phyloP scores from a whole-genome alignment of 2,888 invertebrate genomes.

The Ypsolopha scabrella region DNA sequence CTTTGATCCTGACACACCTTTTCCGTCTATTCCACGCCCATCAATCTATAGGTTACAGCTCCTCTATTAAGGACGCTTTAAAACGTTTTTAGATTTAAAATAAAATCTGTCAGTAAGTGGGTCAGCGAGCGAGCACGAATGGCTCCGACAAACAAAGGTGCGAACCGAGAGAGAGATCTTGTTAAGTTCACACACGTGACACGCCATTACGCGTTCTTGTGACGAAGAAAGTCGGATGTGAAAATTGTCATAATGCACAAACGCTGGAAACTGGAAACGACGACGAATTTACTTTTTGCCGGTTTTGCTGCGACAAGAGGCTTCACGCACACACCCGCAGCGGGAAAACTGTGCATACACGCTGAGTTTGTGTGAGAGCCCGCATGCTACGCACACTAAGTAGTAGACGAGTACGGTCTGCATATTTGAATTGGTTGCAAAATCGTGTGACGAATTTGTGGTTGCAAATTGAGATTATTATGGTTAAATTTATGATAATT shows the following conservation, averaged over 20 bases:
- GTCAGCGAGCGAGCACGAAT: constrained; percentile 18
- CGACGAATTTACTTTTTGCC: constrained; percentile 49
- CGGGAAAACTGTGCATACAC: not conserved
- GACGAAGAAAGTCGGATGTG: constrained; percentile 67
- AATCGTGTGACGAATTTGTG: too few species aligned
- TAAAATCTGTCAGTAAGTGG: constrained; percentile 11
- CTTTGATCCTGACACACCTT: too few species aligned
- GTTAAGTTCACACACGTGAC: constrained; percentile 17
- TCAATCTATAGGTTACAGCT: too few species aligned
- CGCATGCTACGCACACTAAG: constrained; percentile 3
- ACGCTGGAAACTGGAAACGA: constrained; percentile 7
- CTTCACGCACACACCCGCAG: not conserved
- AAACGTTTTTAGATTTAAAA: too few species aligned
- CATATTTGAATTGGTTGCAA: not conserved
- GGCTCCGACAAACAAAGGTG: constrained; percentile 49
- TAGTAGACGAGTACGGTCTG: not conserved
- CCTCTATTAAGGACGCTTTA: too few species aligned
- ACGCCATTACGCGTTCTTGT: constrained; percentile 11
- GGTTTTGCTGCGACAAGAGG: not conserved
- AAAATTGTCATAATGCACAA: constrained; percentile 59
- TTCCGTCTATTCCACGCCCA: too few species aligned
- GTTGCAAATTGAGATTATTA: too few species aligned
- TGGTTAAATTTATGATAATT: too few species aligned
- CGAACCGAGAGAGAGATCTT: constrained; percentile 35
- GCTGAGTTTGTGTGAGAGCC: constrained; percentile 1